These are phyloP conservation scores for Anorthoa munda DNA, from an alignment of 2,888 invertebrate genomes.

Conservation along the genomic window DNA sequence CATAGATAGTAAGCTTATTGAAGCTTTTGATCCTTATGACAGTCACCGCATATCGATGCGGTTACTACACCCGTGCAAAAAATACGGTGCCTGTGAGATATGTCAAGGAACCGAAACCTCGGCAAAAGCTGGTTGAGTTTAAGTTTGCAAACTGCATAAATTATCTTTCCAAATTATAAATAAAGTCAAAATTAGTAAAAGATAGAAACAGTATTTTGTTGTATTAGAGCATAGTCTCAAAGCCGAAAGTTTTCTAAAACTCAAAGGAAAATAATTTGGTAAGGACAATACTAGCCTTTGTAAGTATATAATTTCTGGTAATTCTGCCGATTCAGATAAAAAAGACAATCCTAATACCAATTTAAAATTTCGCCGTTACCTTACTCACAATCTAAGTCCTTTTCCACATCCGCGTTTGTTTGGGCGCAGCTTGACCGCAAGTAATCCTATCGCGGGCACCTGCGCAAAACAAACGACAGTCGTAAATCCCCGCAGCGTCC, in stretches of 20 bases:
- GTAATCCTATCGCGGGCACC: conserved; percentile 77
- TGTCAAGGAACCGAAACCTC: too few relatives aligned
- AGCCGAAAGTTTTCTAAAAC: neutral
- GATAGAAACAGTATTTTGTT: too few relatives aligned
- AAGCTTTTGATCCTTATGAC: too few relatives aligned
- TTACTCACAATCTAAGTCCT: conserved; percentile 11
- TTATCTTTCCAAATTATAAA: too few relatives aligned
- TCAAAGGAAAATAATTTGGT: neutral
- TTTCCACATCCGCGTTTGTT: conserved; percentile 58
- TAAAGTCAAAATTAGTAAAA: too few relatives aligned
- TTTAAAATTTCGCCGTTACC: conserved; percentile 6
- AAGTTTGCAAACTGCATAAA: too few relatives aligned
- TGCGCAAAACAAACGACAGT: conserved; percentile 76
- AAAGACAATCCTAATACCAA: neutral
- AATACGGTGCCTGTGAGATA: too few relatives aligned
- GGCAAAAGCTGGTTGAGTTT: too few relatives aligned
- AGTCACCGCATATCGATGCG: too few relatives aligned
- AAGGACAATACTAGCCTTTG: neutral
- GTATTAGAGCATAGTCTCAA: too few relatives aligned
- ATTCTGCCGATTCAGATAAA: neutral
- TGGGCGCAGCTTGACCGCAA: conserved; percentile 74
- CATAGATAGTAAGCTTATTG: too few relatives aligned
- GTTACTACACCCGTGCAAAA: too few relatives aligned
- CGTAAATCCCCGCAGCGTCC: conserved; percentile 75
- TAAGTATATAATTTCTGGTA: neutral